These are phyloP conservation scores for Melieria picta DNA, from an alignment of 2,888 invertebrate genomes.

Conservation along the genomic window DNA sequence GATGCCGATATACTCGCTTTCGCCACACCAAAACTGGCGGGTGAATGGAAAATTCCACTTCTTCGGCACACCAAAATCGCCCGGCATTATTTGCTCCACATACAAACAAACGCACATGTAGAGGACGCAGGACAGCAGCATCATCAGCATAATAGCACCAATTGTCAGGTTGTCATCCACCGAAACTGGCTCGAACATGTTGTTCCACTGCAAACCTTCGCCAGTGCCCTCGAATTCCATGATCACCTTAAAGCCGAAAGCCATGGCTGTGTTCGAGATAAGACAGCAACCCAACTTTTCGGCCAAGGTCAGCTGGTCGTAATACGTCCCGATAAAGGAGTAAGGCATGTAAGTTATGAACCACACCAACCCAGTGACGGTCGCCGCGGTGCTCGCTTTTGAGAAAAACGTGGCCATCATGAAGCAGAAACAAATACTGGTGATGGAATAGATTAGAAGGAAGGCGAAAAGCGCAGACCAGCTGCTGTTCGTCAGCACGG, in stretches of 20 bases:
- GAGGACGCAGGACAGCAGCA: slow-evolving; percentile 63
- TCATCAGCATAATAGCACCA: slow-evolving; percentile 78
- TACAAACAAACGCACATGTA: slow-evolving; percentile 84
- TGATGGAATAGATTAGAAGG: slow-evolving; percentile 75
- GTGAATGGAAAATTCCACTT: slow-evolving; percentile 84
- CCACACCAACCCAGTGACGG: slow-evolving; percentile 80
- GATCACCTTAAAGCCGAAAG: slow-evolving; percentile 79
- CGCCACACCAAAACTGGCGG: slow-evolving; percentile 68
- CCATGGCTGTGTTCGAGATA: slow-evolving; percentile 82
- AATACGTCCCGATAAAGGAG: slow-evolving; percentile 74
- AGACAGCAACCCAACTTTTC: slow-evolving; percentile 75
- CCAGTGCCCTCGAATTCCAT: slow-evolving; percentile 76
- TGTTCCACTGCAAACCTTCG: slow-evolving; percentile 70
- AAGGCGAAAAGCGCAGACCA: slow-evolving; percentile 76
- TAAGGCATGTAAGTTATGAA: slow-evolving; percentile 80
- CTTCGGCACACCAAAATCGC: slow-evolving; percentile 83
- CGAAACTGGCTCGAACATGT: slow-evolving; percentile 72
- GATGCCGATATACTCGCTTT: slow-evolving; percentile 48
- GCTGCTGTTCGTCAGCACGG: slow-evolving; percentile 77
- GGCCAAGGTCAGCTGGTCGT: slow-evolving; percentile 71
- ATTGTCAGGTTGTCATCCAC: slow-evolving; percentile 77
- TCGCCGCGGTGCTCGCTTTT: slow-evolving; percentile 82
- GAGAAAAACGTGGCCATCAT: slow-evolving; percentile 83
- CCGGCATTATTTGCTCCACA: slow-evolving; percentile 86
- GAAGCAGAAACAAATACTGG: slow-evolving; percentile 81